Conservation (phyloP, 2,113 vertebrate species). For the Turnix velox region DNA sequence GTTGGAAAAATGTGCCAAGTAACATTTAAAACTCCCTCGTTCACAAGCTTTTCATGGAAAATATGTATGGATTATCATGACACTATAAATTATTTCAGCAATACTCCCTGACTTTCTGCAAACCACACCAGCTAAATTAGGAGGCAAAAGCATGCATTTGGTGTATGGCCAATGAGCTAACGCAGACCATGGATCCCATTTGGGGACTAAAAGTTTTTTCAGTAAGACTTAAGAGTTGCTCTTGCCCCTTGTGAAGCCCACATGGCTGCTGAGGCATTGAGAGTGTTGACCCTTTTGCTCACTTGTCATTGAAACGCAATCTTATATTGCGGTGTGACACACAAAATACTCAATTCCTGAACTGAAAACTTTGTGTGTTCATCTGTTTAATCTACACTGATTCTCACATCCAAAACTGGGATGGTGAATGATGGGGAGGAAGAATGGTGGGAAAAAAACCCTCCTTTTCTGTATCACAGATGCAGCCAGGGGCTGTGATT, state of each 20-base stretch:
- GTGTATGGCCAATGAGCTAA: neutral
- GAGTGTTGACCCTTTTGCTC: neutral
- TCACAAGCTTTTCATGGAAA: neutral
- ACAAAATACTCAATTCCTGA: neutral
- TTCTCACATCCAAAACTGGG: neutral
- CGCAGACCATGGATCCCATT: rapidly evolving
- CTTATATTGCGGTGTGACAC: neutral
- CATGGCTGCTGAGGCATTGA: neutral
- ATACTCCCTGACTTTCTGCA: neutral
- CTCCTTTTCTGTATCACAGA: too few species aligned
- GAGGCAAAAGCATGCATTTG: neutral
- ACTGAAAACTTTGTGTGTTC: rapidly evolving
- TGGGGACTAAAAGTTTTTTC: neutral
- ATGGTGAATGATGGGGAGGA: neutral
- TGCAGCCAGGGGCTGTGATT: neutral
- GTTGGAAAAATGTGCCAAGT: too few species aligned
- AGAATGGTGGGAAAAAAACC: neutral
- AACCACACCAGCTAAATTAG: neutral
- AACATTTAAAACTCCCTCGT: neutral
- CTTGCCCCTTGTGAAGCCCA: neutral
- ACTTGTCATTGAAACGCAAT: neutral
- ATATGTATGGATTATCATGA: rapidly evolving
- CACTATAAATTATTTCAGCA: neutral
- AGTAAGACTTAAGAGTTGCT: neutral
- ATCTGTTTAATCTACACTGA: neutral